phyloP scores from a whole-genome alignment of 2,113 vertebrate genomes.

The Benitochromis conjunctus region DNA sequence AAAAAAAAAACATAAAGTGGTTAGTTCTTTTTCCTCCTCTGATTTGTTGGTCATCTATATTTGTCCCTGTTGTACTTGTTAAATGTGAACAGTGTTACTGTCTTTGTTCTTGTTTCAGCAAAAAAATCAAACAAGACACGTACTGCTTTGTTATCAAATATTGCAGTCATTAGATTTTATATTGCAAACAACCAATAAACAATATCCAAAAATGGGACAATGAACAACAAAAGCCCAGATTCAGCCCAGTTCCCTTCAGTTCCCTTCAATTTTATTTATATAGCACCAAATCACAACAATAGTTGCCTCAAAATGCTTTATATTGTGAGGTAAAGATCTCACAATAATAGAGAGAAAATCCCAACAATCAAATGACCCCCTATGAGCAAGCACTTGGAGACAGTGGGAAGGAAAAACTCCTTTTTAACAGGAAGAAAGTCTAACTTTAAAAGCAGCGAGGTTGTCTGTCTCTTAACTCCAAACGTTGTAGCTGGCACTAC shows the following conservation, averaged over 20 bases:
- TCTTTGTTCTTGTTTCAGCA: background rate
- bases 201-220: background rate
- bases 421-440: background rate
- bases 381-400: background rate
- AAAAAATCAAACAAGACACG: background rate
- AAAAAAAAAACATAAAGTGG: background rate
- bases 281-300: background rate
- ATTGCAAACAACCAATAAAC: background rate
- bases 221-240: background rate
- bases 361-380: background rate
- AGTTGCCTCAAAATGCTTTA: background rate
- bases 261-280: background rate
- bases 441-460: background rate
- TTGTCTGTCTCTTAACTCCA: background rate
- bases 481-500: background rate
- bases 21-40: background rate
- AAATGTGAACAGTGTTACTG: background rate
- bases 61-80: background rate
- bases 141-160: background rate
- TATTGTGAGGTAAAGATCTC: background rate
- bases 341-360: background rate
- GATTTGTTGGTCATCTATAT: background rate
- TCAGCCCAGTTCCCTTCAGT: too few species aligned
- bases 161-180: background rate
- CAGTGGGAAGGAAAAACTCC: background rate